Evolutionary conservation across 2,113 vertebrate species (phyloP), one percentile per base, ranked within the genome.

Genomic region (Esox niger): DNA sequence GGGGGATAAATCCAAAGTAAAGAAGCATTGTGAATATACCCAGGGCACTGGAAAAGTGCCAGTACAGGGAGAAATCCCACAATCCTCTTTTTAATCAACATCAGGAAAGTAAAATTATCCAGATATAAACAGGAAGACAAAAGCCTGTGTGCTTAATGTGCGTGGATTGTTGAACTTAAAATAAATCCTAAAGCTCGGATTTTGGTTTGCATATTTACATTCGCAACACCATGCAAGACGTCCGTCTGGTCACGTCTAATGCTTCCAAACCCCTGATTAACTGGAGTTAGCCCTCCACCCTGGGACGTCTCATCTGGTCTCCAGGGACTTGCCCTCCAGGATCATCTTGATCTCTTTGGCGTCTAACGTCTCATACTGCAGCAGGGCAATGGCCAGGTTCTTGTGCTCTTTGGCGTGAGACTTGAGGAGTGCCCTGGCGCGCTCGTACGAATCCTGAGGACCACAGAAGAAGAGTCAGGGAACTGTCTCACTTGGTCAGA

Each of bases 341-440:
- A 99, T 94, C 83, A 97, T 88, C 73, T 92, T 93, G 78, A 99
- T 98, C 85, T 99, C 97, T 93, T 96, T 98, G 92, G 93, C 95
- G 83, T 99, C 95, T 88, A 98, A 88, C 35, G 97, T 98, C 84
- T 98, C 97, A 0, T 98, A 98, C 82, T 90, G 94, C 84, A 99
- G 80, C 84, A 99, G 90, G 77, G 97, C 97, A 76, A 98, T 95
- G 2, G 97, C 97, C 81, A 99, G 90, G 82, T 91, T 95, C 83
- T 95, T 97, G 90, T 98, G 97, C 79, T 99, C 97, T 85, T 96
- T 97, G 68, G 94, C 88, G 17, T 91, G 96, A 67, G 90, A 93
- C 90, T 95, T 98, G 82, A 99, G 86, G 75, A 99, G 90, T 68
- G 87, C 88, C 87, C 93, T 96, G 4, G 97, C 97, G 25, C 97